Conservation (phyloP, 2,888 invertebrate genomes). For the Euclidia mi region DNA sequence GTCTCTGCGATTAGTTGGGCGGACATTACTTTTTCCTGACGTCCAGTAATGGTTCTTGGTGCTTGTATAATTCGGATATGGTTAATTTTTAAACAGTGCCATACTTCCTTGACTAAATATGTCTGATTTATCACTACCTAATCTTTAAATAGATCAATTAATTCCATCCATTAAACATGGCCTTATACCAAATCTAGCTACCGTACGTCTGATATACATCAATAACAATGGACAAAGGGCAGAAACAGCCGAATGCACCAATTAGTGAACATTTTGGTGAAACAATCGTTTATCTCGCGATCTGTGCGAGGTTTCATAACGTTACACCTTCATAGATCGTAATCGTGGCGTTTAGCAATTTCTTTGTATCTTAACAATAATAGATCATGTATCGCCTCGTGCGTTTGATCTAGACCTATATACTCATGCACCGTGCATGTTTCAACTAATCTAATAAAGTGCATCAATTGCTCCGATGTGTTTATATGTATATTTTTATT, state of each 20-base stretch:
- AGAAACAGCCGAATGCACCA: conserved; percentile 11
- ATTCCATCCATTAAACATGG: background rate
- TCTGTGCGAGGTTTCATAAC: conserved; percentile 48
- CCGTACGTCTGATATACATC: conserved; percentile 1
- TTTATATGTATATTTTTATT: no score
- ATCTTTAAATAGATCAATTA: background rate
- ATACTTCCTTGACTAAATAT: no score
- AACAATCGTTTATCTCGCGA: conserved; percentile 42
- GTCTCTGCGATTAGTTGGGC: background rate
- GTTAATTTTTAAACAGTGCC: no score
- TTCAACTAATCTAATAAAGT: conserved; percentile 2
- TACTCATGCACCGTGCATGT: conserved; percentile 66
- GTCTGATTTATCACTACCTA: no score
- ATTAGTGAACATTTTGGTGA: conserved; percentile 37
- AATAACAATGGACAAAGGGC: conserved; percentile 14
- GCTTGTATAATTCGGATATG: no score
- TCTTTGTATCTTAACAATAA: conserved; percentile 54
- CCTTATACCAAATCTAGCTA: conserved; percentile 1
- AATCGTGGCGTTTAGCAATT: conserved; percentile 49
- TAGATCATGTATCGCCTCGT: conserved; percentile 42
- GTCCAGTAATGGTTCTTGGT: background rate
- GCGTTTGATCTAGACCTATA: conserved; percentile 72
- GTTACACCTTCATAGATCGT: conserved; percentile 34
- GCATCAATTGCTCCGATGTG: no score
- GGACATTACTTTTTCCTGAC: background rate